Conservation (phyloP, 2,797 vertebrate genomes). For the Denticeps clupeoides region DNA sequence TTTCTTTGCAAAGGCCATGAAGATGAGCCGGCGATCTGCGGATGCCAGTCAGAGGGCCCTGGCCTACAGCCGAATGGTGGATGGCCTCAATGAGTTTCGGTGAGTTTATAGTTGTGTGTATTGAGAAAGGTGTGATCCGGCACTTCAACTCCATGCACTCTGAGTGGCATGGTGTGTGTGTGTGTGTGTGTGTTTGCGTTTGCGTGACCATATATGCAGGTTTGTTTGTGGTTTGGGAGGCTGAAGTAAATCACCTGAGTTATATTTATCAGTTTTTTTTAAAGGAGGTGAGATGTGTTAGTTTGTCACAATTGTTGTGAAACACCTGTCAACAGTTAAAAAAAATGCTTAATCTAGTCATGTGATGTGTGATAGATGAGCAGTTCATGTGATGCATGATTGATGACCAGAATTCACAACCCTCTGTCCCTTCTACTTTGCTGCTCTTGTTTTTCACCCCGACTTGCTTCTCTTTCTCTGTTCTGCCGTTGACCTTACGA, state of each 20-base stretch:
- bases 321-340: conserved; percentile 3
- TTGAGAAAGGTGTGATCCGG: neutral
- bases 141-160: too few relatives aligned
- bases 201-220: conserved; percentile 5
- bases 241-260: too few relatives aligned
- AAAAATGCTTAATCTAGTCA: conserved; percentile 11
- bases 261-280: too few relatives aligned
- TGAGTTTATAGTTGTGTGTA: conserved; percentile 39
- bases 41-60: conserved; percentile 87
- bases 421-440: too few relatives aligned
- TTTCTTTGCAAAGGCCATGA: conserved; percentile 77
- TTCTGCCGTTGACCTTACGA: too few relatives aligned
- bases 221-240: neutral
- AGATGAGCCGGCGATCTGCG: conserved; percentile 88
- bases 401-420: too few relatives aligned
- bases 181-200: conserved; percentile 4
- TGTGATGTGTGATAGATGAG: conserved; percentile 9
- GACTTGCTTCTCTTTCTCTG: too few relatives aligned
- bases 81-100: conserved; percentile 96
- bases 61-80: conserved; percentile 90
- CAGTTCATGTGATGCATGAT: too few relatives aligned
- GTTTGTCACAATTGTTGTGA: too few relatives aligned
- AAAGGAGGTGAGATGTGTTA: too few relatives aligned
- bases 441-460: too few relatives aligned
- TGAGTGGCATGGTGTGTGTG: too few relatives aligned